Evolutionary conservation across 2,888 invertebrate species (phyloP).

Genomic region (Camponotus fellah): DNA sequence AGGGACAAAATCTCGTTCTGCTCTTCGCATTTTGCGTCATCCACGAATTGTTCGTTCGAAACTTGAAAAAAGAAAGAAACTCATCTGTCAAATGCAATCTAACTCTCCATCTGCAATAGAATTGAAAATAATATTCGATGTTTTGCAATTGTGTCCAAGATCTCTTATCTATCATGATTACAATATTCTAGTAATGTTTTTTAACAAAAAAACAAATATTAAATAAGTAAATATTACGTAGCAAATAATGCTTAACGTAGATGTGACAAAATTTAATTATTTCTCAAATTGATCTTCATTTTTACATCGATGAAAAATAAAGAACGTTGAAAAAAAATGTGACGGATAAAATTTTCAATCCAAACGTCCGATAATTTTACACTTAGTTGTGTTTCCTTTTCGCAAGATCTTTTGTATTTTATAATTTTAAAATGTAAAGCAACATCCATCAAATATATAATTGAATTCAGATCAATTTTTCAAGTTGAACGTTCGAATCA

Average conservation of each 20-base stretch:
- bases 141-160: neutral
- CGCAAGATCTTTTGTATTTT: neutral
- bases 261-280: neutral
- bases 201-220: too few relatives aligned
- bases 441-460: neutral
- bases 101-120: neutral
- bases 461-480: neutral
- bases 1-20: neutral
- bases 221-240: too few relatives aligned
- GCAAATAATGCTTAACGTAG: too few relatives aligned
- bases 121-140: neutral
- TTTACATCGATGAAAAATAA: neutral
- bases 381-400: neutral
- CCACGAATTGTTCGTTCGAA: neutral
- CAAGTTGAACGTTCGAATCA: neutral
- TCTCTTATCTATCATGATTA: neutral
- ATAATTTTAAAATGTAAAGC: neutral
- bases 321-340: neutral
- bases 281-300: neutral
- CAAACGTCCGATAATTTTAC: neutral
- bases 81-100: neutral
- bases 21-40: neutral
- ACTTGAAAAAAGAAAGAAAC: neutral
- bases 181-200: neutral
- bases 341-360: neutral